phyloP scores from a whole-genome alignment of 2,113 vertebrate species.

The Scolopax mira region DNA sequence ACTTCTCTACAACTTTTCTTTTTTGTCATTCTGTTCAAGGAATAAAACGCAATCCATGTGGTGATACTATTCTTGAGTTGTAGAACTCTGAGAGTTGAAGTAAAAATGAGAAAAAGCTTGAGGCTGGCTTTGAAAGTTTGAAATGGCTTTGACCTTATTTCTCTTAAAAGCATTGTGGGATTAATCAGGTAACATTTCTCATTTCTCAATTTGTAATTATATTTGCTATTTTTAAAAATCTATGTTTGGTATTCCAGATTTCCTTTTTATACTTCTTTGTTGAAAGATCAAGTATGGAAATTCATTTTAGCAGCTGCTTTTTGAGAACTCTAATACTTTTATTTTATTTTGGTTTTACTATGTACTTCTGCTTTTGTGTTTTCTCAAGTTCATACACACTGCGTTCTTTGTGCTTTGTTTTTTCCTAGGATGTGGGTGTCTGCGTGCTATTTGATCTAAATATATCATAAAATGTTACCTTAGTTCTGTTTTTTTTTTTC shows the following conservation, averaged over 20 bases:
- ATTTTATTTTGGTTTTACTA: not conserved
- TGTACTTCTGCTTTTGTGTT: not conserved
- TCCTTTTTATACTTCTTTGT: not conserved
- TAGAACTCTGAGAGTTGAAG: conserved; percentile 48
- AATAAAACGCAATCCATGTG: not conserved
- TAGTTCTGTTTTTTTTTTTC: conserved; percentile 34
- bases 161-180: not conserved
- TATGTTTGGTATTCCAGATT: not conserved
- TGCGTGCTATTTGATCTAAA: not conserved
- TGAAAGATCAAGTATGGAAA: not conserved
- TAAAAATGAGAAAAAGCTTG: conserved; percentile 44
- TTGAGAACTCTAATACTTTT: not conserved
- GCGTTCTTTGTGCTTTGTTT: not conserved
- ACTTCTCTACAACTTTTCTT: conserved; percentile 44
- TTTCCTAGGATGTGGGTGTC: not conserved
- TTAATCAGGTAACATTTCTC: not conserved
- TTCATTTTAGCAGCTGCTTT: not conserved
- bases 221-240: not conserved
- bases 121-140: conserved; percentile 44
- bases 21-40: conserved; percentile 56
- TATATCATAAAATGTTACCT: not conserved
- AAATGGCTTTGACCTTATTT: conserved; percentile 34
- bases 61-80: conserved; percentile 35
- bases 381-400: not conserved
- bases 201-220: not conserved